Evolutionary conservation across 2,888 invertebrate genomes (phyloP), one percentile per base, ranked within the genome.

Genomic region (Drosophila birchii): DNA sequence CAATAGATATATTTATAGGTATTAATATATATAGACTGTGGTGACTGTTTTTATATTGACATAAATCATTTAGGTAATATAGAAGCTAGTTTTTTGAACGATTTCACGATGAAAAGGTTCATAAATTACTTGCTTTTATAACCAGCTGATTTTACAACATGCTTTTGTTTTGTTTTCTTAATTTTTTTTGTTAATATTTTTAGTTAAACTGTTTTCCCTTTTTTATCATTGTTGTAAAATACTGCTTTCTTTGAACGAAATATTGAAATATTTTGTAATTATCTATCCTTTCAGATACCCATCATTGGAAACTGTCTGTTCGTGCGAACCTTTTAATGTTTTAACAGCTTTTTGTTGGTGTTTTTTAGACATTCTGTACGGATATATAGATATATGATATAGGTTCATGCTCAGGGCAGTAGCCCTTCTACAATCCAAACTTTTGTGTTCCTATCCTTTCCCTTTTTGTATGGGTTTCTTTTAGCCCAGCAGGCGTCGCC

Each of bases 11-110:
- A 20, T 59, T 32, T 32, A 18, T 51, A 18, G 54, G 32, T 34
- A 20, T 51, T 5, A 5, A 36, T 36, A 36, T 34, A 41, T 55
- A 60, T 56, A 61, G 34, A 61, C 34, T 56, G 26, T 43, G 60
- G 26, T 61, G 56, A 60, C 60, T 60, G 32, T 29, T 11, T 26
- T 56, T 41, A 5, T 20, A 20, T 16, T 20, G 16, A 36, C 34
- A 36, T 47, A 23, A 20, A 11, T 36, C 16, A 5, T 36, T 11
- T 29, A 1, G 29, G n/a, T n/a, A 1, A 16, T 6, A 6, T 12
- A 47, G 5, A n/a, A 47, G 47, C 47, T 29, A 1, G 5, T 11
- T 18, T 47, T 32, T 3, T 2, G 47, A 47, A 32, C n/a, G 47
- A 12, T 29, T 47, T 9, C 14, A 9, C 12, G 9, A 45, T 0